Conservation (phyloP, 2,113 vertebrate genomes). For the Heteronetta atricapilla region DNA sequence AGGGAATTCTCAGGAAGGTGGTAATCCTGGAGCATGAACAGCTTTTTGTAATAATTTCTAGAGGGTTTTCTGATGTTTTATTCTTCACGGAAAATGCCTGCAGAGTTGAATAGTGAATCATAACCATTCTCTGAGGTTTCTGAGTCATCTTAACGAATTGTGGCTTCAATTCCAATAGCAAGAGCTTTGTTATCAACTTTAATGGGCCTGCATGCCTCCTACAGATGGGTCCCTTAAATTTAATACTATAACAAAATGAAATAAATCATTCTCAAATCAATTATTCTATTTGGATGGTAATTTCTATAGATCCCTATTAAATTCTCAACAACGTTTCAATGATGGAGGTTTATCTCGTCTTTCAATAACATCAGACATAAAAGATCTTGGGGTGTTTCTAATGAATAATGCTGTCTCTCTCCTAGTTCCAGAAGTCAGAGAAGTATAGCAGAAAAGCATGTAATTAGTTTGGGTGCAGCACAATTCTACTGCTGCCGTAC, state of each 20-base stretch:
- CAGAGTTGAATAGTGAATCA: not conserved
- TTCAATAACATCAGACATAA: not conserved
- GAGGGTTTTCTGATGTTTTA: not conserved
- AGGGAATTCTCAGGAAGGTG: not conserved
- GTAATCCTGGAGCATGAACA: not conserved
- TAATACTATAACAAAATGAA: constrained; percentile 18
- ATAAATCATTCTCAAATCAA: not conserved
- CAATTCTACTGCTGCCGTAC: not conserved
- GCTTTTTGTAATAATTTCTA: constrained; percentile 10
- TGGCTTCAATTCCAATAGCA: constrained; percentile 12
- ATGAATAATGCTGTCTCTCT: not conserved
- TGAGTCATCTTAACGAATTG: not conserved
- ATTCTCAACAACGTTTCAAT: not conserved
- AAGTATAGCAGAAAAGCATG: not conserved
- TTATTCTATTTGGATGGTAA: not conserved
- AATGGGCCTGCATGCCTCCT: not conserved
- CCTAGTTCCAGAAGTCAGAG: not conserved
- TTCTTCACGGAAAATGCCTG: not conserved
- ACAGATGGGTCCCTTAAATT: constrained; percentile 29
- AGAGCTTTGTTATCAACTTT: constrained; percentile 36
- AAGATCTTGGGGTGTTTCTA: not conserved
- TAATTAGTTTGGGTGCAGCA: not conserved
- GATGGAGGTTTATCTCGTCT: constrained; percentile 13
- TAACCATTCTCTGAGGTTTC: not conserved
- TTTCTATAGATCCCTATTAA: constrained; percentile 25